Evolutionary conservation across 2,113 vertebrate species (phyloP).

Genomic region (Crotalus viridis): DNA sequence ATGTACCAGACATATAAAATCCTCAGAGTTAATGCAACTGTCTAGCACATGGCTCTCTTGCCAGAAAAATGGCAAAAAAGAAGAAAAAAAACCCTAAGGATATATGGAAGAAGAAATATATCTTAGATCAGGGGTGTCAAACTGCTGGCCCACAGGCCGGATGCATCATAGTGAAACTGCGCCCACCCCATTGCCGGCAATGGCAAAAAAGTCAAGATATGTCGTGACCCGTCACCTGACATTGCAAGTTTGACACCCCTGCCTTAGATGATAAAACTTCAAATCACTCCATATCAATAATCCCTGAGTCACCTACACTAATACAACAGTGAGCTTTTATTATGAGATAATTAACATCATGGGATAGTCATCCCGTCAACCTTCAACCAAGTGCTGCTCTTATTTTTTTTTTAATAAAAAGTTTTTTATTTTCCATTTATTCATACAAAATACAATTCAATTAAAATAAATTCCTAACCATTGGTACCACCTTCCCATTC

Average conservation of each 20-base stretch:
- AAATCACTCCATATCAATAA: background rate
- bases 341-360: background rate
- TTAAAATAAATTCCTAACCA: too few species aligned
- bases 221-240: too few species aligned
- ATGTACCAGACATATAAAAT: background rate
- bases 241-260: too few species aligned
- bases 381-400: background rate
- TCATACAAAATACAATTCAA: too few species aligned
- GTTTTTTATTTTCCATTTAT: too few species aligned
- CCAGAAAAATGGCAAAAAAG: background rate
- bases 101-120: background rate
- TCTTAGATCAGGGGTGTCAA: too few species aligned
- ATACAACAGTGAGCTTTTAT: background rate
- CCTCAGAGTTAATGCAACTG: background rate
- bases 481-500: too few species aligned
- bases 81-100: background rate
- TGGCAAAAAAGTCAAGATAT: too few species aligned
- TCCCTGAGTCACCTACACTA: background rate
- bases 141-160: too few species aligned
- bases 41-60: background rate
- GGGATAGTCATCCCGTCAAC: too few species aligned
- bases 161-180: too few species aligned
- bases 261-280: background rate
- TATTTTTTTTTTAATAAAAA: background rate
- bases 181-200: too few species aligned